A percentile compares a stretch with the other conserved stretches of the same genome.
These are phyloP conservation scores for Zophobas morio DNA, from an alignment of 1,140 invertebrate genomes.

Conservation along the genomic window DNA sequence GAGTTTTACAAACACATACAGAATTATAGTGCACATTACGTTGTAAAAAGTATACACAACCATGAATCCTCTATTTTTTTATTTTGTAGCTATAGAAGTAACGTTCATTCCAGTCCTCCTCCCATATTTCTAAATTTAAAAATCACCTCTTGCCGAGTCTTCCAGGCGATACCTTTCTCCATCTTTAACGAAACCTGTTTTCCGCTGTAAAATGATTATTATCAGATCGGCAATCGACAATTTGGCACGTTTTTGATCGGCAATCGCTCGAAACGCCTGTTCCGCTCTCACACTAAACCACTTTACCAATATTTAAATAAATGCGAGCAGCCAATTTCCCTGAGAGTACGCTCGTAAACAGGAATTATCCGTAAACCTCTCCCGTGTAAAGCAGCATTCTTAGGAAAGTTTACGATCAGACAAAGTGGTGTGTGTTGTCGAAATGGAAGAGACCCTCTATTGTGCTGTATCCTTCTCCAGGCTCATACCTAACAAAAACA, in stretches of 20 bases:
- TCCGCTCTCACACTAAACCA: conserved; percentile 6
- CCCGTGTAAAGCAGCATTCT: conserved; percentile 42
- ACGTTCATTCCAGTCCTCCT: no score
- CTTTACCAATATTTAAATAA: conserved; percentile 40
- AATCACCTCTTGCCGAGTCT: no score
- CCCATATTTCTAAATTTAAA: no score
- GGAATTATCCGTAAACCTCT: conserved; percentile 41
- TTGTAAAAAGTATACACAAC: no score
- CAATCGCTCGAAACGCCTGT: not conserved
- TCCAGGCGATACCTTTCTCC: no score
- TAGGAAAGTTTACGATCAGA: conserved; percentile 37
- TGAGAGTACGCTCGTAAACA: conserved; percentile 37
- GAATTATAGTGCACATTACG: no score
- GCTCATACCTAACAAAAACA: conserved; percentile 13
- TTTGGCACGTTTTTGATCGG: conserved; percentile 2
- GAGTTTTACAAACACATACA: no score
- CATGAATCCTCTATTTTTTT: no score
- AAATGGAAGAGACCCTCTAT: conserved; percentile 27
- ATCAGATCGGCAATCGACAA: not conserved
- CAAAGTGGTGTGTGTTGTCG: conserved; percentile 39
- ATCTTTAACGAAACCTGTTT: no score
- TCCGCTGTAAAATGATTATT: no score
- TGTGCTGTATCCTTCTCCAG: conserved; percentile 9
- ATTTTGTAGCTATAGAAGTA: no score
- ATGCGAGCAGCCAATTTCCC: conserved; percentile 38